phyloP scores from a whole-genome alignment of 1,140 invertebrate species.

The Subanguina moxae region DNA sequence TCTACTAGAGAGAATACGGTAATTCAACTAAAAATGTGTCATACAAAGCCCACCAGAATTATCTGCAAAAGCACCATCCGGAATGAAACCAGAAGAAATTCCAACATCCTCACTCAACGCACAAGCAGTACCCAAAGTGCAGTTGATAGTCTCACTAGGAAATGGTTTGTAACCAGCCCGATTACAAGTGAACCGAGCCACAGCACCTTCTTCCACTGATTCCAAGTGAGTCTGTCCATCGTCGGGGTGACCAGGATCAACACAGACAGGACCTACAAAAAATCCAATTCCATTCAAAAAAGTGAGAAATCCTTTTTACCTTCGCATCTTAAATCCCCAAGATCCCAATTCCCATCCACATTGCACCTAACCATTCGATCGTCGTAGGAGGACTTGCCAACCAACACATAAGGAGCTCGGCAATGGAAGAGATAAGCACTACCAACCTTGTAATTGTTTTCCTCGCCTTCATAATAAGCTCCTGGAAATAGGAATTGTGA shows the following conservation, averaged over 20 bases:
- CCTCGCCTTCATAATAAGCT: slow-evolving; percentile 75
- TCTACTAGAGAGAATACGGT: too few relatives aligned
- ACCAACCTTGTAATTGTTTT: slow-evolving; percentile 73
- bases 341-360: slow-evolving; percentile 89
- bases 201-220: slow-evolving; percentile 84
- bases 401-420: slow-evolving; percentile 87
- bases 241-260: slow-evolving; percentile 82
- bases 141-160: slow-evolving; percentile 81
- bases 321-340: slow-evolving; percentile 88
- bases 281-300: not conserved
- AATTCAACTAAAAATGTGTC: too few relatives aligned
- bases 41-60: slow-evolving; percentile 73
- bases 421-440: slow-evolving; percentile 84
- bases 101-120: slow-evolving; percentile 85
- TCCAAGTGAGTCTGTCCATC: slow-evolving; percentile 81
- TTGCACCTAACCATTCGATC: slow-evolving; percentile 87
- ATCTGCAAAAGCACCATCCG: slow-evolving; percentile 90
- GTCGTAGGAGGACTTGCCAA: slow-evolving; percentile 81
- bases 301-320: slow-evolving; percentile 37
- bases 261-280: slow-evolving; percentile 71
- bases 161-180: slow-evolving; percentile 87
- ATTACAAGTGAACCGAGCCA: slow-evolving; percentile 82
- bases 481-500: too few relatives aligned
- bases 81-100: slow-evolving; percentile 81
- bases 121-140: slow-evolving; percentile 85